Conservation (phyloP, 2,113 vertebrate genomes). For the Hemicordylus capensis region DNA sequence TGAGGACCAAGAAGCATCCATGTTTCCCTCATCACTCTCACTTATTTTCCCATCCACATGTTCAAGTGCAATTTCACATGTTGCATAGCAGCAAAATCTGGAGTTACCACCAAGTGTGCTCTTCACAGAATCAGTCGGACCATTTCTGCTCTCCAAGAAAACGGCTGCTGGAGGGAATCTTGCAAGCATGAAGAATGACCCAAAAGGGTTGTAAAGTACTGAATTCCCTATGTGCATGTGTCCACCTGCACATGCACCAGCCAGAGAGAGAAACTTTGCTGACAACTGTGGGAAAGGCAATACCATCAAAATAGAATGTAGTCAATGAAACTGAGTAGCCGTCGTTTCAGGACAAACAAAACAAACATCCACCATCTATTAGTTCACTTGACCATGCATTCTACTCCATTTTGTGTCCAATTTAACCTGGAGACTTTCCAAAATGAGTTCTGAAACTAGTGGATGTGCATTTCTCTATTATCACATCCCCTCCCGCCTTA, state of each 20-base stretch:
- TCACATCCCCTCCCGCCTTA: background rate
- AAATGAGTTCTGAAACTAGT: background rate
- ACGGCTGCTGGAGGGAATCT: background rate
- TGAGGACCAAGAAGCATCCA: background rate
- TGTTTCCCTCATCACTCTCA: background rate
- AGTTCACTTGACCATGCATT: no score
- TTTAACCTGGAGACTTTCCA: background rate
- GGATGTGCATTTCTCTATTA: background rate
- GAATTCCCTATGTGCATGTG: constrained; percentile 25
- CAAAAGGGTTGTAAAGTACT: background rate
- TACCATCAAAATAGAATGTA: background rate
- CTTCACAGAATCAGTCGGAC: background rate
- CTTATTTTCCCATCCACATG: background rate
- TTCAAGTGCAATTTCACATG: background rate
- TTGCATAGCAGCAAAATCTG: background rate
- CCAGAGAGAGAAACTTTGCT: constrained; percentile 4
- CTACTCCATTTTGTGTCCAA: background rate
- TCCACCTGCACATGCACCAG: background rate
- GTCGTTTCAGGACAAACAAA: background rate
- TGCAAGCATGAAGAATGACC: background rate
- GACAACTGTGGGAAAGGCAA: constrained; percentile 11
- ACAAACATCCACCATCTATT: background rate
- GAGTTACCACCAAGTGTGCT: background rate
- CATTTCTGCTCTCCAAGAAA: background rate
- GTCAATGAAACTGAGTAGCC: background rate